phyloP scores from a whole-genome alignment of 2,888 invertebrate species.

The Sepioteuthis lessoniana region DNA sequence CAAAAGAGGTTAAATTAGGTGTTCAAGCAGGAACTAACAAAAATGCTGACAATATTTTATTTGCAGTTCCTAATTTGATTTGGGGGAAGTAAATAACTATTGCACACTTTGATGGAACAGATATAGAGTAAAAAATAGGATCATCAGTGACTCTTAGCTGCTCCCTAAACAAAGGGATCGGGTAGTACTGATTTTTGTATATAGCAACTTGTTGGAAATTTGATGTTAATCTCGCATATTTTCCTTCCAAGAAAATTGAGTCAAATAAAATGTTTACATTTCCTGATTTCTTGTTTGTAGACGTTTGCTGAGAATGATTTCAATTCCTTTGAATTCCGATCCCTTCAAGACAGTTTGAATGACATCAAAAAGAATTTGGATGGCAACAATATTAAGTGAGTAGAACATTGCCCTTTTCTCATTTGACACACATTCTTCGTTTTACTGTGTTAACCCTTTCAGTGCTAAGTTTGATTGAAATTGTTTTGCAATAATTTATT shows the following conservation, averaged over 20 bases:
- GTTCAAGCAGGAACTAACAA: too few species aligned
- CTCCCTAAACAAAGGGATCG: not conserved
- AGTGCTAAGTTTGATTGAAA: too few species aligned
- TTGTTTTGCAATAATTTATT: too few species aligned
- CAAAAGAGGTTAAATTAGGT: too few species aligned
- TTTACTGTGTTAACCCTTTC: too few species aligned
- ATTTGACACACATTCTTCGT: not conserved
- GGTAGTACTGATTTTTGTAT: not conserved
- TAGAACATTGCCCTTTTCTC: not conserved
- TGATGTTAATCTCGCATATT: not conserved
- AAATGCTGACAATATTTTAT: too few species aligned
- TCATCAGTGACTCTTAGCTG: not conserved
- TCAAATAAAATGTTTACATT: not conserved
- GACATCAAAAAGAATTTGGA: conserved; percentile 88
- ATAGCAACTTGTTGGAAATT: not conserved
- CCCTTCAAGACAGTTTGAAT: conserved; percentile 91
- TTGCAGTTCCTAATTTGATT: too few species aligned
- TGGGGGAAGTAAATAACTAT: too few species aligned
- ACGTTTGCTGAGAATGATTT: conserved; percentile 76
- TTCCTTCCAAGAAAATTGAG: not conserved
- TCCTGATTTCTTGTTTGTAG: conserved; percentile 60
- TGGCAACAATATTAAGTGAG: conserved; percentile 70
- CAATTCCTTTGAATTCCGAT: conserved; percentile 91
- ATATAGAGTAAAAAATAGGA: not conserved
- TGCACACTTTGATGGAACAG: not conserved